Evolutionary conservation across 2,113 vertebrate species (phyloP).

Genomic region (Pteruthius melanotis): DNA sequence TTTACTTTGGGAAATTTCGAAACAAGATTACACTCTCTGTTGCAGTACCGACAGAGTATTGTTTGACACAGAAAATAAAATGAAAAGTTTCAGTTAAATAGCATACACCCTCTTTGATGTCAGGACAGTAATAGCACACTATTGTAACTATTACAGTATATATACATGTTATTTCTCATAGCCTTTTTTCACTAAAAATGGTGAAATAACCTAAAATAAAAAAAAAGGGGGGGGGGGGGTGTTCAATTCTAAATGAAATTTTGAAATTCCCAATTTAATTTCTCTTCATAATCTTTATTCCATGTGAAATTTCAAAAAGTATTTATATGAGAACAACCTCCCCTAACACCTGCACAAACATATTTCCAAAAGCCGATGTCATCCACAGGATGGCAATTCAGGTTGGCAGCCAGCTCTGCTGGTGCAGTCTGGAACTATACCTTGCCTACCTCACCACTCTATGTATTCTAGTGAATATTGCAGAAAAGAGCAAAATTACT

Average conservation of each 20-base stretch:
- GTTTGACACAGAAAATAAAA: not conserved
- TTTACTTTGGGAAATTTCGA: slow-evolving; percentile 23
- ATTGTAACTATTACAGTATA: not conserved
- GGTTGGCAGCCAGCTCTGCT: not conserved
- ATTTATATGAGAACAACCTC: not conserved
- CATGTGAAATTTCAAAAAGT: not conserved
- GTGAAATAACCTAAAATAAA: not conserved
- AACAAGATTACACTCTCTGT: not conserved
- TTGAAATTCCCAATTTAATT: not conserved
- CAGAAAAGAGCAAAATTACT: not conserved
- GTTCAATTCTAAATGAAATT: not conserved
- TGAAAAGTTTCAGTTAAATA: not conserved
- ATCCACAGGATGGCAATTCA: not conserved
- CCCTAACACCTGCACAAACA: not conserved
- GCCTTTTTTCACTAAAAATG: not conserved
- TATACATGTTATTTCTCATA: not conserved
- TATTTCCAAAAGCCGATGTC: not conserved
- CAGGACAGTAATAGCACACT: not conserved
- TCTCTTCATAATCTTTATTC: not conserved
- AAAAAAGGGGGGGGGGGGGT: not conserved
- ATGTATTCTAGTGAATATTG: not conserved
- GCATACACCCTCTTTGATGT: not conserved
- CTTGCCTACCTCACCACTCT: not conserved
- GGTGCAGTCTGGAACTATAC: not conserved
- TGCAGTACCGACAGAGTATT: not conserved